Evolutionary conservation across 1,140 invertebrate genomes (phyloP), one percentile per base, ranked within the genome.

Genomic region (Macrotrachela quadricornifera): DNA sequence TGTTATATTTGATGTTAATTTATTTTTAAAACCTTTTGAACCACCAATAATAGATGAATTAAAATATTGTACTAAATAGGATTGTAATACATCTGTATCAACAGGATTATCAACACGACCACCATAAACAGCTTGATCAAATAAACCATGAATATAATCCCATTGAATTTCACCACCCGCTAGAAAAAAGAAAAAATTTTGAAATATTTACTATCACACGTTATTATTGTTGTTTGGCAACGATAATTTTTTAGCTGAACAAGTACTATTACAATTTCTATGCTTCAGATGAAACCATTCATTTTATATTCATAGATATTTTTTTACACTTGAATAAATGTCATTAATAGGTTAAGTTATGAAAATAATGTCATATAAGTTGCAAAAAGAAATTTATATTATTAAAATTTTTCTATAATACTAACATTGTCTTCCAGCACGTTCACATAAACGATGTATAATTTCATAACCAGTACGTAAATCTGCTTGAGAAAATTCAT

Each of bases 401-500:
- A 39, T 30, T 12, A 36, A 45, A 50, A 18, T 37, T 55, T 38
- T 21, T 11, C 13, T 14, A 48, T 16, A 37, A 41, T 8, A 42
- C 41, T 17, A 16, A 41, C 39, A 48, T 17, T 50, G 51, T 54
- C 55, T 56, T 62, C 60, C 56, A 46, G 57, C 54, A 56, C 57
- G 53, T n/a, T 50, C 59, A 57, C 63, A 69, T 6, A 79, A 61
- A 63, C 76, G 74, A 30, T 79, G 74, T 3, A 84, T 71, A 36
- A 87, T 71, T 51, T 81, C 77, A 44, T 79, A 71, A 1, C 80
- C 82, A 6, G 82, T 80, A 51, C 78, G 74, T 0, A 91, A 68
- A 69, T 92, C 87, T 1, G 79, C 76, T 57, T 82, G 78, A 40
- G 78, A 83, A 70, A 90, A 91, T 61, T 91, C 85, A 66, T 92